These are phyloP conservation scores for Schrankia costaestrigalis DNA, from an alignment of 2,888 invertebrate species.

Conservation along the genomic window DNA sequence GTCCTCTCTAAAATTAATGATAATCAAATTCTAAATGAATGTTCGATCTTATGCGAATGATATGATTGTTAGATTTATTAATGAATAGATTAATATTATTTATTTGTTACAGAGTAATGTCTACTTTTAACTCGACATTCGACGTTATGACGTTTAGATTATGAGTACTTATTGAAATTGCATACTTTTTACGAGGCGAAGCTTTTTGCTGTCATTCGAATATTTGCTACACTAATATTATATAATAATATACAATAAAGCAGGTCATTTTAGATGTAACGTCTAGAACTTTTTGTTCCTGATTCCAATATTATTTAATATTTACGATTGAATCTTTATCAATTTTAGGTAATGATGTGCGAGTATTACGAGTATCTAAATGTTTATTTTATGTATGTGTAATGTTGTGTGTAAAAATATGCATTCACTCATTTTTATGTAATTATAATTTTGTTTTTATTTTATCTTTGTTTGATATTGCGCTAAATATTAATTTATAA, in stretches of 20 bases:
- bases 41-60: conserved; percentile 60
- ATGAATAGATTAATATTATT: conserved; percentile 59
- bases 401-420: conserved; percentile 46
- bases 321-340: conserved; percentile 25
- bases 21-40: conserved; percentile 61
- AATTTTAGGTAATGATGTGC: conserved; percentile 41
- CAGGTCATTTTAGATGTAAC: conserved; percentile 46
- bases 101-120: conserved; percentile 59
- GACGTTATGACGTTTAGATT: conserved; percentile 42
- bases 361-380: conserved; percentile 42
- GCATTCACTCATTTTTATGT: conserved; percentile 53
- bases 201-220: conserved; percentile 43
- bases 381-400: conserved; percentile 46
- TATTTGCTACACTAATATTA: conserved; percentile 47
- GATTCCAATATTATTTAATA: conserved; percentile 32
- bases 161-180: conserved; percentile 61
- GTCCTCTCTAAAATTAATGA: conserved; percentile 43
- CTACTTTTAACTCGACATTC: conserved; percentile 52
- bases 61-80: conserved; percentile 56
- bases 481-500: conserved; percentile 50
- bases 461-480: conserved; percentile 41
- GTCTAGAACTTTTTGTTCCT: conserved; percentile 38
- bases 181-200: conserved; percentile 44
- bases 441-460: conserved; percentile 52
- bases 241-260: conserved; percentile 43